These are phyloP conservation scores for Dermochelys coriacea DNA, from an alignment of 2,797 vertebrate genomes.

Conservation along the genomic window DNA sequence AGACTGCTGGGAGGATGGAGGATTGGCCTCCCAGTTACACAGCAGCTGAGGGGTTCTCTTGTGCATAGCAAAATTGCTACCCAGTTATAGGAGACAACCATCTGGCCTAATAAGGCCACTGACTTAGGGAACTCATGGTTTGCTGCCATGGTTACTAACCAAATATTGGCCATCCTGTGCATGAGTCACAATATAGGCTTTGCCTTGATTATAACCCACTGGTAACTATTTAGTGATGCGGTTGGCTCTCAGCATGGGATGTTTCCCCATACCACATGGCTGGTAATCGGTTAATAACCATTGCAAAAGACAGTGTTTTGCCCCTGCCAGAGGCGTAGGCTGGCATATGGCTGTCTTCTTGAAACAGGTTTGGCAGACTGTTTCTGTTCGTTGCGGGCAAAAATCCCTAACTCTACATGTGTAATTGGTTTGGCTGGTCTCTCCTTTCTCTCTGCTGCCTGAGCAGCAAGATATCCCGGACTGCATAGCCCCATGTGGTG, in stretches of 20 bases:
- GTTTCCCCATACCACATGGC: background rate
- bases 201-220: background rate
- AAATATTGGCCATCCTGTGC: background rate
- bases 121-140: accelerated
- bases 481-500: background rate
- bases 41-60: background rate
- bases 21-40: accelerated
- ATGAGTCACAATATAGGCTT: background rate
- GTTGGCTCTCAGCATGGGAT: background rate
- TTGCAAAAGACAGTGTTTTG: background rate
- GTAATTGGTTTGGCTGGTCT: background rate
- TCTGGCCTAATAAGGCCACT: background rate
- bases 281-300: background rate
- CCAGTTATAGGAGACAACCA: accelerated
- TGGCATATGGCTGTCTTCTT: background rate
- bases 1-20: background rate
- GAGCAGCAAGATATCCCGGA: background rate
- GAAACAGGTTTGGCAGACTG: background rate
- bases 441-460: background rate
- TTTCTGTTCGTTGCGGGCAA: background rate
- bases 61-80: background rate
- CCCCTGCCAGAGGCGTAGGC: background rate
- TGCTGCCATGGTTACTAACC: background rate
- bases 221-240: background rate
- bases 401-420: background rate